phyloP scores from a whole-genome alignment of 2,113 vertebrate species.

The Neomonachus schauinslandi region DNA sequence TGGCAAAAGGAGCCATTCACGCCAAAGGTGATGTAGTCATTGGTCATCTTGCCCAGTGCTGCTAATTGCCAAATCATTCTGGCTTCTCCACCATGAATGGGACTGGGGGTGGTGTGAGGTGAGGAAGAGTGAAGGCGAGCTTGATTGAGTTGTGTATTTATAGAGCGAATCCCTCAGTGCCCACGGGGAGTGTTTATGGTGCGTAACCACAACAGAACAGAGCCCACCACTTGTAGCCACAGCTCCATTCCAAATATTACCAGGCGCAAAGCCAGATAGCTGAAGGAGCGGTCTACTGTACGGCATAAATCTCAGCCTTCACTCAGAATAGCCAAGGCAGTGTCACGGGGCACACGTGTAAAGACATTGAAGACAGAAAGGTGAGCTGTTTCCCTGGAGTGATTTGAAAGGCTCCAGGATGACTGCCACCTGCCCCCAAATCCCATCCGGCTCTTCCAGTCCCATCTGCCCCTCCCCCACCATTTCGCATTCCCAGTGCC shows the following conservation, averaged over 20 bases:
- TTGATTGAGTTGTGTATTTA: constrained; percentile 43
- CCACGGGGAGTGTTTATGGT: constrained; percentile 69
- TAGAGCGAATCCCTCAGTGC: constrained; percentile 47
- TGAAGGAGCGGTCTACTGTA: constrained; percentile 64
- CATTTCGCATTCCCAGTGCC: background rate
- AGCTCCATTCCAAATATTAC: constrained; percentile 55
- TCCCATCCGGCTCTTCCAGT: background rate
- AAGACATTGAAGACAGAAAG: background rate
- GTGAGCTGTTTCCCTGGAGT: background rate
- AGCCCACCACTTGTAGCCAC: constrained; percentile 65
- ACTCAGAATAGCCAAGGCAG: constrained; percentile 22
- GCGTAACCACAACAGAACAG: constrained; percentile 76
- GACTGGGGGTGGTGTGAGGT: background rate
- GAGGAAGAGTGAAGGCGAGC: constrained; percentile 45
- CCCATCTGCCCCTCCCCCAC: background rate
- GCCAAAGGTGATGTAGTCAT: background rate
- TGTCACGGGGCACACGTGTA: background rate
- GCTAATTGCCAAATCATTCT: constrained; percentile 61
- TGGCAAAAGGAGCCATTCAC: constrained; percentile 1
- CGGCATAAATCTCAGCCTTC: background rate
- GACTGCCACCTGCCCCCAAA: background rate
- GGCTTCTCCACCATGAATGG: constrained; percentile 67
- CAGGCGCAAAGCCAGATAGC: constrained; percentile 59
- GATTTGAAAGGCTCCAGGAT: background rate
- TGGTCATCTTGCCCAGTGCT: background rate